Percentiles rank a stretch among this genome's conserved stretches.
phyloP scores from a whole-genome alignment of 2,797 vertebrate species.

The Tokudaia muenninki region DNA sequence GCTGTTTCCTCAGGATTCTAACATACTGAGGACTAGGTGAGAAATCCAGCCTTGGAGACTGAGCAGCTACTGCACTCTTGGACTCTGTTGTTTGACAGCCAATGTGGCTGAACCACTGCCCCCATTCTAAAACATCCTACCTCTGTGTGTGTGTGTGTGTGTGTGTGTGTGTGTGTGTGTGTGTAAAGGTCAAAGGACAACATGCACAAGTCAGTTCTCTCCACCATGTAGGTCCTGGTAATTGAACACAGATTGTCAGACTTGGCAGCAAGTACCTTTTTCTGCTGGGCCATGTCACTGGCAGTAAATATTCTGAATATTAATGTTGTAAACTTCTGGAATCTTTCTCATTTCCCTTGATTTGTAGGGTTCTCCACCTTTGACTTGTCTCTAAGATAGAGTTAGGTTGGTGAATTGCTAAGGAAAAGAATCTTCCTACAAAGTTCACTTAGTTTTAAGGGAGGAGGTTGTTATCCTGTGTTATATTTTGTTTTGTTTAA shows the following conservation, averaged over 20 bases:
- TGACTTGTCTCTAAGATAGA: neutral
- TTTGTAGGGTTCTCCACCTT: constrained; percentile 41
- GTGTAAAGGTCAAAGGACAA: neutral
- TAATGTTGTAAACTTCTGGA: constrained; percentile 2
- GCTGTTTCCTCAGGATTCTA: neutral
- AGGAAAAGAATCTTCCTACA: constrained; percentile 34
- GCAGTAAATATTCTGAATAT: constrained; percentile 25
- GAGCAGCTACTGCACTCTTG: neutral
- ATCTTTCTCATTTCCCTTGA: constrained; percentile 34
- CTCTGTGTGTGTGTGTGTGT: neutral
- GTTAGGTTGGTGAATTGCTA: neutral
- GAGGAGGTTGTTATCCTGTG: neutral
- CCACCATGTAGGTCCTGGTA: neutral
- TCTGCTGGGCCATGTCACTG: neutral
- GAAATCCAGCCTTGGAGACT: neutral
- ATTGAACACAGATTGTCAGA: neutral
- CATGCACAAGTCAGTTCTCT: neutral
- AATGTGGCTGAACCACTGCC: neutral
- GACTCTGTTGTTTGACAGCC: neutral
- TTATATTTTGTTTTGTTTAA: neutral
- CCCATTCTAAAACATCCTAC: neutral
- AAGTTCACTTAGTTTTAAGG: neutral
- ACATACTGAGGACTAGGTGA: neutral
- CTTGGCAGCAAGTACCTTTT: neutral
- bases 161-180: neutral